These are phyloP conservation scores for Acleris literana DNA, from an alignment of 2,888 invertebrate genomes.

Conservation along the genomic window DNA sequence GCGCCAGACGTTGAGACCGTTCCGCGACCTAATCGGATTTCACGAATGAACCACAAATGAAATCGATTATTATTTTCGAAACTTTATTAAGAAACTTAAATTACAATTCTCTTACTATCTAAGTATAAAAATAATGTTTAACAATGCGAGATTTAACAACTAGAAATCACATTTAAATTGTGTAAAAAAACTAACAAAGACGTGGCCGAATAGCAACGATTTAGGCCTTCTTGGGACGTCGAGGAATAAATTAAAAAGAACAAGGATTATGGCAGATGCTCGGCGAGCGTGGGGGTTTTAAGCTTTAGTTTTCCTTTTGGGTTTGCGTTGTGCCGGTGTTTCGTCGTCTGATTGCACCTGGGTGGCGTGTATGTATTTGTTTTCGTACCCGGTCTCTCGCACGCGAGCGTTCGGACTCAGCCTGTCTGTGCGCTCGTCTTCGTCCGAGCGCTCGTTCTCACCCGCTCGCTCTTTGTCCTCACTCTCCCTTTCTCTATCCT, in stretches of 20 bases:
- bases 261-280: conserved; percentile 65
- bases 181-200: conserved; percentile 22
- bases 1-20: conserved; percentile 55
- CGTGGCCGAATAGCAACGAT: no score
- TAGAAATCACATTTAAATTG: conserved; percentile 46
- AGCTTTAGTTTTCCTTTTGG: conserved; percentile 46
- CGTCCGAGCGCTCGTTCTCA: conserved; percentile 51
- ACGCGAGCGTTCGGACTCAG: conserved; percentile 67
- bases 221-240: no score
- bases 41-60: conserved; percentile 58
- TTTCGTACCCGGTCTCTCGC: conserved; percentile 63
- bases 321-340: conserved; percentile 40
- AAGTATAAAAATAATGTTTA: conserved; percentile 76
- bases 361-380: conserved; percentile 65
- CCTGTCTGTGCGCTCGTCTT: conserved; percentile 50
- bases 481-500: conserved; percentile 43
- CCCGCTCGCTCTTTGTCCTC: conserved; percentile 46
- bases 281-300: conserved; percentile 37
- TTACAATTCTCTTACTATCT: conserved; percentile 59
- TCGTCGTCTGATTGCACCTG: conserved; percentile 67
- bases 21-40: conserved; percentile 51
- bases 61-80: conserved; percentile 66
- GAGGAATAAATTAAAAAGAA: conserved; percentile 3
- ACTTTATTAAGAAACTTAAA: conserved; percentile 80
- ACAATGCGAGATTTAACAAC: conserved; percentile 48